Evolutionary conservation across 2,888 invertebrate species (phyloP).

Genomic region (Mythimna pallens): DNA sequence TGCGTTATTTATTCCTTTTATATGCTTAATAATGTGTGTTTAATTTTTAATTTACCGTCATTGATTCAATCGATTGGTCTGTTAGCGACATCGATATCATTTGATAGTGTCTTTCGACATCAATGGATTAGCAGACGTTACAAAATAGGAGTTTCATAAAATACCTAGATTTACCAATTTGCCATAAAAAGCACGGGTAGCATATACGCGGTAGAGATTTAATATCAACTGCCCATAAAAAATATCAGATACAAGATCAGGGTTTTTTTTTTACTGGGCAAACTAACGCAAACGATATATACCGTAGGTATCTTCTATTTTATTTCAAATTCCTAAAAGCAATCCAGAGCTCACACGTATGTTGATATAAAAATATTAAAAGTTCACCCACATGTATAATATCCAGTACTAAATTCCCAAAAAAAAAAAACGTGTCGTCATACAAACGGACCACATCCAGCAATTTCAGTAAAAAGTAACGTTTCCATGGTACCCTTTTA

Average conservation of each 20-base stretch:
- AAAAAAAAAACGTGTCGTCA: slow-evolving; percentile 7
- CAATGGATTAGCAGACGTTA: background rate
- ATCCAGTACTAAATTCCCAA: slow-evolving; percentile 1
- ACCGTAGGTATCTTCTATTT: background rate
- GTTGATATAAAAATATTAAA: slow-evolving; percentile 5
- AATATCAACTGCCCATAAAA: background rate
- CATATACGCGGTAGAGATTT: background rate
- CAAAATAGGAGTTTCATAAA: background rate
- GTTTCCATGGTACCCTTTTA: slow-evolving; percentile 64
- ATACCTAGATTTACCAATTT: background rate
- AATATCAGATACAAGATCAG: background rate
- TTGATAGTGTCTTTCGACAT: background rate
- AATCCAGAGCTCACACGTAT: background rate
- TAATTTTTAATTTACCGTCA: background rate
- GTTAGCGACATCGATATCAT: background rate
- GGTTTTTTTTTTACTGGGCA: background rate
- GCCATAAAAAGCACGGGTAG: background rate
- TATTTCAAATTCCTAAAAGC: slow-evolving; percentile 1
- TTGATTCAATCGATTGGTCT: background rate
- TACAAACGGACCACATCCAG: slow-evolving; percentile 62
- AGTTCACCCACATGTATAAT: background rate
- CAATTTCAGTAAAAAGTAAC: slow-evolving; percentile 57
- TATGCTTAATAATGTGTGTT: slow-evolving; percentile 12
- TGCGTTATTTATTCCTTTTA: slow-evolving; percentile 17
- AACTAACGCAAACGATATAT: no score